Conservation (phyloP, 1,140 invertebrate species). For the Geopemphigus sp. region DNA sequence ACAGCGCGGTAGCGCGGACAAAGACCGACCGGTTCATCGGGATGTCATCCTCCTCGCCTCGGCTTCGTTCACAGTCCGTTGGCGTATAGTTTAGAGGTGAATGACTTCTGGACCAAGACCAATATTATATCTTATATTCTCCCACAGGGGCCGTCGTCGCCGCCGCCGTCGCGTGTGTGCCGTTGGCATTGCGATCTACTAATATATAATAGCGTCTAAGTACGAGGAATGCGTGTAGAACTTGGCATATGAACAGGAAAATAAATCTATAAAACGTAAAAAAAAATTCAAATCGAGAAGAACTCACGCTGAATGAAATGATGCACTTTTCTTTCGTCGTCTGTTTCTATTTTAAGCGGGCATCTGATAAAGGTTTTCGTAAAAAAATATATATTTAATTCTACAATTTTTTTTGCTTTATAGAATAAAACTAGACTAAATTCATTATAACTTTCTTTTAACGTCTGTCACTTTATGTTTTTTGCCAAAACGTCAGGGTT, state of each 20-base stretch:
- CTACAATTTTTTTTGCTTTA: background rate
- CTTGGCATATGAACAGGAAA: constrained; percentile 30
- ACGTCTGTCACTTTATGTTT: background rate
- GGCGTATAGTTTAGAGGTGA: constrained; percentile 15
- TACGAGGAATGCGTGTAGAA: constrained; percentile 2
- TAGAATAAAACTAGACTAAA: background rate
- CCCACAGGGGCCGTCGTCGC: constrained; percentile 15
- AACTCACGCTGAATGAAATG: background rate
- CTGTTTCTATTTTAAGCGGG: constrained; percentile 23
- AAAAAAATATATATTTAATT: background rate
- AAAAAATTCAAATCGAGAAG: background rate
- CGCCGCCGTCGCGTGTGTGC: background rate
- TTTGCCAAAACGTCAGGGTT: background rate
- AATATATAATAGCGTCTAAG: constrained; percentile 16
- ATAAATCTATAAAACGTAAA: background rate
- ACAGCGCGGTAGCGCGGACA: constrained; percentile 25
- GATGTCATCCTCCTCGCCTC: constrained; percentile 37
- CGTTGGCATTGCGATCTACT: background rate
- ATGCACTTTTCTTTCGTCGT: background rate
- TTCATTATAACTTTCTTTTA: background rate
- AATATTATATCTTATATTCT: constrained; percentile 31
- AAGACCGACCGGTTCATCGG: constrained; percentile 48
- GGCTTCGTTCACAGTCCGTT: background rate
- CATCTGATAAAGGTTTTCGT: background rate
- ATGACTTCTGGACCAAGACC: constrained; percentile 46